Base-by-base conservation (phyloP, 2,888 invertebrate species). In the Tetanocera ferruginea region DNA sequence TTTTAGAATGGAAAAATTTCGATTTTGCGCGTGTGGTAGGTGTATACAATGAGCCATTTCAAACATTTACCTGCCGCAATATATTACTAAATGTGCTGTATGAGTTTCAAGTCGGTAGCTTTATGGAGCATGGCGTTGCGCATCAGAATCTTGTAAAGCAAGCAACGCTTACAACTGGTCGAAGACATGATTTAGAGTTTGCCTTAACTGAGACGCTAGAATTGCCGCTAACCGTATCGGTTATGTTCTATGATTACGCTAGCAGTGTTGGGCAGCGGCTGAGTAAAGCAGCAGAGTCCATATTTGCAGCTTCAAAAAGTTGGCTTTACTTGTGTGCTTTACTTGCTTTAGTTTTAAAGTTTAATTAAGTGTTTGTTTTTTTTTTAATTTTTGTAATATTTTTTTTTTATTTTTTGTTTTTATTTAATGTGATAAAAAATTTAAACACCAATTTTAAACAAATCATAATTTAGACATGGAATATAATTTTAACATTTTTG, bases 101-200 rank as follows among this genome's bases (percentile, higher is more conserved):
- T 80, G 86, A 89, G 74, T 89, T 90, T 80, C 82, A 86, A 57
- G 84, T 85, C 25, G 84, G 83, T 2, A 28, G 60, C 9, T 72
- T 80, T n/a, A 49, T 57, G 0, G 80, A 83, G 11, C 28, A 83
- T 43, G 84, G 81, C 0, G 76, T 84, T 3, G 76, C 80, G 0
- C 83, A 86, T 77, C 90, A 90, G 70, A 83, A 83, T 60, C 51
- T 89, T 1, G 49, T 90, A 17, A 83, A 86, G 52, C 81, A 83
- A 52, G 87, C 86, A 0, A 79, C 78, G 0, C n/a, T 88, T 3
- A 81, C 85, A n/a, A 78, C 89, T 70, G 89, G 87, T 0, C 83
- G 84, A 37, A 82, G 86, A 14, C 85, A 88, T 62, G 87, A 90
- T 83, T 82, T 90, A 73, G 86, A 87, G 70, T 88, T 90, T 78